Base-by-base conservation (phyloP, 2,797 vertebrate genomes). In the Pseudochirops cupreus region DNA sequence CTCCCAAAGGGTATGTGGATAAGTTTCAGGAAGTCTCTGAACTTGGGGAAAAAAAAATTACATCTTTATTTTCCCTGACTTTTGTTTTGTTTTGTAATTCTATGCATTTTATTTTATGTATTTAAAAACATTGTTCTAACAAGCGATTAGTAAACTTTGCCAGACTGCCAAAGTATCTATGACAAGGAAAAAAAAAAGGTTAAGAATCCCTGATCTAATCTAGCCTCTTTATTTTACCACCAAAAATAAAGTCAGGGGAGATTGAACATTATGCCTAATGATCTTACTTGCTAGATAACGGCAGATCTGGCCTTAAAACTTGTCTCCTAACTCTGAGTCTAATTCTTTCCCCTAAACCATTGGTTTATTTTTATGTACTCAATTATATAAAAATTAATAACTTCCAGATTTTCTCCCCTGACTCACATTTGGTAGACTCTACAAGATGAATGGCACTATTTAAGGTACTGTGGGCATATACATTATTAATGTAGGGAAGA, bases 191-290 rank as follows among this genome's bases (percentile, higher is more conserved):
- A 62, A 82, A 74, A 74, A 82, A 9, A 39, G n/a, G 74, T 87
- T 87, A 46, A 46, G 74, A 87, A 50, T 82, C 21, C 29, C 2
- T 46, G 39, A 82, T 82, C 39, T 82, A 82, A 82, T 82, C 6
- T 11, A 46, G 7, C 7, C 39, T 28, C 46, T 29, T 87, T 59
- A 94, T 95, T 94, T 96, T 93, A 94, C 29, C 92, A 46, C 94
- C 56, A 57, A 95, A 94, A 74, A 96, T 93, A 91, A 94, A 54
- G 50, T 14, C 58, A 7, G 46, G 4, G 59, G 29, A 91, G 11
- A 46, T 58, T 89, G 91, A 96, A 92, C 46, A 50, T 95, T 29
- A 54, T 93, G 53, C n/a, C 11, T 57, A 46, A 53, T 90, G 39
- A 11, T 89, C 39, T 95, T 5, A 93, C 21, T 9, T 50, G 56